Evolutionary conservation across 1,140 invertebrate genomes (phyloP).

Genomic region (Temnothorax longispinosus): DNA sequence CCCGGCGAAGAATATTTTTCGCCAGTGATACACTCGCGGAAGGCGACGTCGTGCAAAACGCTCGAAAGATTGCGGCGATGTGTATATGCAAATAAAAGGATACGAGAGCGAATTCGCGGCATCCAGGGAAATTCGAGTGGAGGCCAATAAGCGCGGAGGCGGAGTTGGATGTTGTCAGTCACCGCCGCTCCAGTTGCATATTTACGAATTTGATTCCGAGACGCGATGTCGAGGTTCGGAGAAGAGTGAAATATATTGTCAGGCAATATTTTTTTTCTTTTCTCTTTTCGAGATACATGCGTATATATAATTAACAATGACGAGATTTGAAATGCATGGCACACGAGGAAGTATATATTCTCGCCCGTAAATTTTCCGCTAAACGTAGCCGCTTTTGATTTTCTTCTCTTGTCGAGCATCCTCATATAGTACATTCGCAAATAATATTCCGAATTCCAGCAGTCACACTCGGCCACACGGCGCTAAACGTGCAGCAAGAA

Average conservation of each 20-base stretch:
- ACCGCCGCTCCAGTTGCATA: conserved; percentile 57
- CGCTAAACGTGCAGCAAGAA: not conserved
- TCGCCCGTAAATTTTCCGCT: not conserved
- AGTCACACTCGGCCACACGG: not conserved
- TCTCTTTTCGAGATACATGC: not conserved
- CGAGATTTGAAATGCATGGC: not conserved
- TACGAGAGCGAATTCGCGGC: conserved; percentile 39
- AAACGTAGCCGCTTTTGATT: not conserved
- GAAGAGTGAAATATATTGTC: conserved; percentile 31
- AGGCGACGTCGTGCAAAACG: conserved; percentile 21
- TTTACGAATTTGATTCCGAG: conserved; percentile 69
- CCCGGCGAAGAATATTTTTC: conserved; percentile 6
- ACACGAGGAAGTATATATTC: not conserved
- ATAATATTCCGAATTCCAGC: not conserved
- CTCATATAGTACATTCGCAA: not conserved
- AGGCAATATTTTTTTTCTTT: not conserved
- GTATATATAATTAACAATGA: not conserved
- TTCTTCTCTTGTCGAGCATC: not conserved
- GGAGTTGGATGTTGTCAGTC: conserved; percentile 26
- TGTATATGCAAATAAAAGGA: conserved; percentile 53
- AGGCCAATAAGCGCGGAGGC: conserved; percentile 41
- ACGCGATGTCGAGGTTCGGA: conserved; percentile 10
- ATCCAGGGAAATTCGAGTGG: conserved; percentile 46
- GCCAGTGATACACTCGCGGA: conserved; percentile 6
- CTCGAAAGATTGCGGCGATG: conserved; percentile 45